Base-by-base conservation (phyloP, 2,888 invertebrate species). In the Epirrhoe tristata region DNA sequence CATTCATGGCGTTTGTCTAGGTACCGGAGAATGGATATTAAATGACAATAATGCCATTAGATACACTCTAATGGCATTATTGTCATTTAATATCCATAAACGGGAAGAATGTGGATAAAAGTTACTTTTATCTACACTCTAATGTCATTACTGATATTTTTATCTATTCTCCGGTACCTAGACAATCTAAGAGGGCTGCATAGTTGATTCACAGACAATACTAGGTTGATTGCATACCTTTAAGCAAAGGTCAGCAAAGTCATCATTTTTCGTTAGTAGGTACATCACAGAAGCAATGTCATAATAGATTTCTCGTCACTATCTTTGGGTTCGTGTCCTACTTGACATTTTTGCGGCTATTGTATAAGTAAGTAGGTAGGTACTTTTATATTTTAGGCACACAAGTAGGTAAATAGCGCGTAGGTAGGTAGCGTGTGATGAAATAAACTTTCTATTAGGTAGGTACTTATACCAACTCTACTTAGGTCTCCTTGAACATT, bases 241-340 rank as follows among this genome's bases (percentile, higher is more conserved):
- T n/a, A n/a, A 24, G 16, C 43, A 60, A 32, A 50, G 58, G 59
- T 34, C 52, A 59, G 36, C 24, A 24, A 39, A 52, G 24, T 59
- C 52, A 56, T 53, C 55, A 53, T 43, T 43, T 5, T 65, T 51
- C 50, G 46, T 61, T 57, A n/a, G n/a, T n/a, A n/a, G n/a, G n/a
- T n/a, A 57, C 56, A 46, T 34, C 46, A 46, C 32, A 17, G 8
- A 8, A 8, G 16, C 1, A 5, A n/a, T 53, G 53, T n/a, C 14
- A 12, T 34, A 32, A 34, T 31, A 51, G 52, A 52, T 52, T 31
- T 52, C 52, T 52, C 52, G 24, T 52, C 31, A 52, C n/a, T 8
- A 1, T 53, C 32, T 14, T 14, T 14, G 32, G 1, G 2, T 34
- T 34, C 14, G 14, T n/a, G 53, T 53, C 53, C 53, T 34, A 32